Evolutionary conservation across 2,888 invertebrate genomes (phyloP), one percentile per base, ranked within the genome.

Genomic region (Muscina levida): DNA sequence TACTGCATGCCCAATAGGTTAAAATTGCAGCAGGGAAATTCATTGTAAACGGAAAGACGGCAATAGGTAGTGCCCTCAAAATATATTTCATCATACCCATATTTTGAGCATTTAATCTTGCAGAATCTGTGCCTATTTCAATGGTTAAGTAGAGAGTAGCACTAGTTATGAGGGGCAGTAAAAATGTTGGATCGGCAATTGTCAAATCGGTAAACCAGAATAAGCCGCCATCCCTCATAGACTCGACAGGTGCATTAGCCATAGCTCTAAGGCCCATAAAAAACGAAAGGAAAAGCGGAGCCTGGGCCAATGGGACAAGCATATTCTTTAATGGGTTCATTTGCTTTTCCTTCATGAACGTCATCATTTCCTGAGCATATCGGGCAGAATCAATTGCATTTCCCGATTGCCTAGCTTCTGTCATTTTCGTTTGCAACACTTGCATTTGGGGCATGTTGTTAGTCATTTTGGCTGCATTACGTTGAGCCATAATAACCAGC

Each of bases 191-290:
- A 92, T 99, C 99, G 1, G 95, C 93, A 10, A 97, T 89, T 0
- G 98, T 97, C 56, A 99, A 92, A 92, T 99, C 98, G 2, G 93
- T 91, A 89, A 99, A 98, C 99, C 99, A 99, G 85, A 93, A 94
- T 0, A 97, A 84, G 0, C 99, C 99, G 37, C 99, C 99, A 0
- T 93, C 92, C 82, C 93, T 93, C 93, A 99, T 93, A 87, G 97
- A 97, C 51, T 97, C 97, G 42, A 99, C 96, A 1, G 98, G 98
- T 37, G 95, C 93, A 86, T 95, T 95, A 0, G 97, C 94, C 98
- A 99, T 98, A 82, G 93, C 92, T 84, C 97, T 92, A 59, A 99
- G 90, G 0, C 95, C 97, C 91, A 96, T 93, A 88, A 98, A 99
- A 88, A 97, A 96, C 0, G 98, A 97, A 82, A 98, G 91, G 89